Percentiles rank a stretch among this genome's conserved stretches.
Conservation (phyloP, 2,113 vertebrate species). For the Meriones unguiculatus region DNA sequence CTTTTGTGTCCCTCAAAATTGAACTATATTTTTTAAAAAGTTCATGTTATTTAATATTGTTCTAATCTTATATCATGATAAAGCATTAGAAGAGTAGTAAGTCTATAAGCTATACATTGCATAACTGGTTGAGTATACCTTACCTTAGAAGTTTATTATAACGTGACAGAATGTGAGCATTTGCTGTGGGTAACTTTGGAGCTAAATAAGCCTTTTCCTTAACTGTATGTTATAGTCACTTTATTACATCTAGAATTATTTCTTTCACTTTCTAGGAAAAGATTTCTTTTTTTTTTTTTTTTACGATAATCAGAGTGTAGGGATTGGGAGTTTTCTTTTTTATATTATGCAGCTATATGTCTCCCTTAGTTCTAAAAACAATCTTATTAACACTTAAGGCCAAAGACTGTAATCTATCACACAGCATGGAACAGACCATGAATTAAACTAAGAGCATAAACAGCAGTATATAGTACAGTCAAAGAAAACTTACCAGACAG, state of each 20-base stretch:
- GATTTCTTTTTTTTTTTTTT: background rate
- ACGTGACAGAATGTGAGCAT: background rate
- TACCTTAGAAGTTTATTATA: background rate
- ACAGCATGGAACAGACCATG: background rate
- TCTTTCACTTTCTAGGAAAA: background rate
- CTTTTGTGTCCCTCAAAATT: background rate
- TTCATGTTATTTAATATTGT: background rate
- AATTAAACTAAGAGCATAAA: background rate
- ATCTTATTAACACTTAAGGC: background rate
- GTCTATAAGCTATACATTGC: background rate
- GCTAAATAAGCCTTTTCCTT: background rate
- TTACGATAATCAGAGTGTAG: background rate
- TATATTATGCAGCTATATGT: background rate
- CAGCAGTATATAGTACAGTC: background rate
- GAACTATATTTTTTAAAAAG: background rate
- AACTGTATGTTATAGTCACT: background rate
- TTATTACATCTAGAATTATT: background rate
- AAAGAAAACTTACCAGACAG: constrained; percentile 92
- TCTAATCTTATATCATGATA: background rate
- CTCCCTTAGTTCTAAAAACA: constrained; percentile 36
- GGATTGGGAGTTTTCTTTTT: background rate
- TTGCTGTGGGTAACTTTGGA: background rate
- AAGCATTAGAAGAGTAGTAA: constrained; percentile 7
- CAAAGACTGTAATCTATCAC: background rate
- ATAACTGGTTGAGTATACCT: background rate